Percentiles rank a stretch among this genome's conserved stretches.
These are phyloP conservation scores for Burhinus bistriatus DNA, from an alignment of 2,113 vertebrate species.

Conservation along the genomic window DNA sequence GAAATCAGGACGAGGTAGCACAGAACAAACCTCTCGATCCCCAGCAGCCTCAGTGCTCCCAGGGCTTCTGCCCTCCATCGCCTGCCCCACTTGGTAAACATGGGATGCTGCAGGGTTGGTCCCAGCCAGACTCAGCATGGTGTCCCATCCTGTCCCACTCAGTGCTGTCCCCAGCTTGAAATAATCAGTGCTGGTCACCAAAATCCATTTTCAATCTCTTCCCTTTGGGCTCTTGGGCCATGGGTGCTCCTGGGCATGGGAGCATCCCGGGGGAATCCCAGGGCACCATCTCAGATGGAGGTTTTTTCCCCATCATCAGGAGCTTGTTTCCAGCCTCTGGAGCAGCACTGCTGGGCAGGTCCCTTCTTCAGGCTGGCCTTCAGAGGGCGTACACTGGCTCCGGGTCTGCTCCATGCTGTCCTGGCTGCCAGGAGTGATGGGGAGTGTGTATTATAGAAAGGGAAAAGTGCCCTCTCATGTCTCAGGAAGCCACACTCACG, in stretches of 20 bases:
- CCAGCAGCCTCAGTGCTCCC: neutral
- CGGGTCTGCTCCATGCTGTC: neutral
- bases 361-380: neutral
- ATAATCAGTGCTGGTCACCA: neutral
- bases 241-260: neutral
- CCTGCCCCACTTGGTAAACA: too few species aligned
- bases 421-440: neutral
- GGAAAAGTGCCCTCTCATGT: neutral
- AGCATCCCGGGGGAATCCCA: too few species aligned
- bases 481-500: rapidly evolving
- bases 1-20: neutral
- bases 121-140: rapidly evolving
- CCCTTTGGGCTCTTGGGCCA: neutral
- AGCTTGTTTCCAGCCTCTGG: neutral
- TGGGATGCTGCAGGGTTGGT: rapidly evolving
- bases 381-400: neutral
- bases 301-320: neutral
- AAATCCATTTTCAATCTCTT: neutral
- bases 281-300: too few species aligned
- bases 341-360: neutral
- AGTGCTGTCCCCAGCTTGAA: neutral
- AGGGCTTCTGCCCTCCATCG: neutral
- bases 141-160: neutral
- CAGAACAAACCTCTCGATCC: neutral
- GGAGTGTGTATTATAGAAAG: neutral